Evolutionary conservation across 1,140 invertebrate genomes (phyloP).

Genomic region (Drosophila cardini): DNA sequence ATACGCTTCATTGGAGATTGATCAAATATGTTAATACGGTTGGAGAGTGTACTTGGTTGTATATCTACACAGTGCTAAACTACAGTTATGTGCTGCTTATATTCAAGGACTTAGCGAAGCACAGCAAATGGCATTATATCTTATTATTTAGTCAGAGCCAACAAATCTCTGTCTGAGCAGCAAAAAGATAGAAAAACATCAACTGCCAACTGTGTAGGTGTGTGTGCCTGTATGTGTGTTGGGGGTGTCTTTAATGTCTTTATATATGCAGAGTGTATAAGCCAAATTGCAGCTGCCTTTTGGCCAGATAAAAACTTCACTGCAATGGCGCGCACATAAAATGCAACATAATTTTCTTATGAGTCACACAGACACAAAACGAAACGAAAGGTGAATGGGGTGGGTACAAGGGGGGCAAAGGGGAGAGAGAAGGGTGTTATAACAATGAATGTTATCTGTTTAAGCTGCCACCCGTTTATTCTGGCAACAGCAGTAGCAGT

Average conservation of each 20-base stretch:
- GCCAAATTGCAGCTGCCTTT: constrained; percentile 51
- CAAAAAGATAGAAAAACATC: constrained; percentile 58
- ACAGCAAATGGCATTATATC: constrained; percentile 68
- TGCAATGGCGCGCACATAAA: constrained; percentile 65
- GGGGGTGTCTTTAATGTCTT: constrained; percentile 69
- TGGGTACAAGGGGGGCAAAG: not conserved
- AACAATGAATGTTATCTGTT: constrained; percentile 82
- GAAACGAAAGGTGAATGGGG: constrained; percentile 27
- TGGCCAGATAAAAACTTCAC: constrained; percentile 68
- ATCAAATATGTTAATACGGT: constrained; percentile 11
- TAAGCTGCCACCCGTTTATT: constrained; percentile 76
- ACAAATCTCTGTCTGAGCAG: constrained; percentile 51
- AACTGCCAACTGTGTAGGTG: not conserved
- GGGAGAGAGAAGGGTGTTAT: constrained; percentile 36
- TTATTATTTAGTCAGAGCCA: constrained; percentile 72
- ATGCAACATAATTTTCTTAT: constrained; percentile 83
- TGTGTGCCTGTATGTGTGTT: not conserved
- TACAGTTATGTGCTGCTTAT: constrained; percentile 36
- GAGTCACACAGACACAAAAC: constrained; percentile 65
- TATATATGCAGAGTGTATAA: constrained; percentile 52
- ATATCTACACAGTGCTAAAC: not conserved
- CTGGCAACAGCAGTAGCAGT: constrained; percentile 30
- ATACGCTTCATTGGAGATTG: constrained; percentile 20
- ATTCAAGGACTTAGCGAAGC: constrained; percentile 29
- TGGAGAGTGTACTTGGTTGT: not conserved